Evolutionary conservation across 1,140 invertebrate genomes (phyloP).

Genomic region (Penaeus indicus): DNA sequence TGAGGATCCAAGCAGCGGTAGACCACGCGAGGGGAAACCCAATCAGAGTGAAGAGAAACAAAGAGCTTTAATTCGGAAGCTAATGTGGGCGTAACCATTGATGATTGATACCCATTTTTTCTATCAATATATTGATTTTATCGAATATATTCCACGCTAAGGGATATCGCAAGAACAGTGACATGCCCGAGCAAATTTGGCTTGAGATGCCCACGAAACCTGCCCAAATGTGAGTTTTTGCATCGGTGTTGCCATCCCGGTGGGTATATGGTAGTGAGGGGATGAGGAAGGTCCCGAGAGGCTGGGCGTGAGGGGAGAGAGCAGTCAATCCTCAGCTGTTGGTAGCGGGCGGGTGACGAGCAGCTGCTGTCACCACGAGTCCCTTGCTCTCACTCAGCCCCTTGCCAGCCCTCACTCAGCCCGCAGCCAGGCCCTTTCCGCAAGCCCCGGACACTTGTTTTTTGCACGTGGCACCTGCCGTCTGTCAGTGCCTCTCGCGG

Average conservation of each 20-base stretch:
- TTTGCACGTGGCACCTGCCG: too few species aligned
- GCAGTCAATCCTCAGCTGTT: constrained; percentile 57
- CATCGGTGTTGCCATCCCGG: constrained; percentile 32
- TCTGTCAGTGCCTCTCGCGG: too few species aligned
- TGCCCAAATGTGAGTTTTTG: not conserved
- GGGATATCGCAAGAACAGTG: too few species aligned
- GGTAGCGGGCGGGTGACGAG: constrained; percentile 29
- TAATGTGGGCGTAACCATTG: constrained; percentile 1
- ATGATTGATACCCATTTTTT: constrained; percentile 31
- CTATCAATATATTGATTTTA: not conserved
- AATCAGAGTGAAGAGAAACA: constrained; percentile 22
- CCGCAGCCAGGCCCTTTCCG: not conserved
- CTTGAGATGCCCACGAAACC: not conserved
- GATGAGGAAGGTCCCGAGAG: constrained; percentile 34
- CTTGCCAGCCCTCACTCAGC: not conserved
- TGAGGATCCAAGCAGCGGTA: not conserved
- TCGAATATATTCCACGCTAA: not conserved
- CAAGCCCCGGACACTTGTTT: too few species aligned
- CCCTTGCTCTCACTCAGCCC: not conserved
- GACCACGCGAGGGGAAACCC: constrained; percentile 28
- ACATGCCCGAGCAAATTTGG: not conserved
- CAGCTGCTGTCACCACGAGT: constrained; percentile 44
- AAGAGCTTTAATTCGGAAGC: constrained; percentile 41
- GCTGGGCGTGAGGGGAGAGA: constrained; percentile 26
- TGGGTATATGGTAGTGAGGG: constrained; percentile 3